phyloP scores from a whole-genome alignment of 2,797 vertebrate species.

The Syngnathus acus region DNA sequence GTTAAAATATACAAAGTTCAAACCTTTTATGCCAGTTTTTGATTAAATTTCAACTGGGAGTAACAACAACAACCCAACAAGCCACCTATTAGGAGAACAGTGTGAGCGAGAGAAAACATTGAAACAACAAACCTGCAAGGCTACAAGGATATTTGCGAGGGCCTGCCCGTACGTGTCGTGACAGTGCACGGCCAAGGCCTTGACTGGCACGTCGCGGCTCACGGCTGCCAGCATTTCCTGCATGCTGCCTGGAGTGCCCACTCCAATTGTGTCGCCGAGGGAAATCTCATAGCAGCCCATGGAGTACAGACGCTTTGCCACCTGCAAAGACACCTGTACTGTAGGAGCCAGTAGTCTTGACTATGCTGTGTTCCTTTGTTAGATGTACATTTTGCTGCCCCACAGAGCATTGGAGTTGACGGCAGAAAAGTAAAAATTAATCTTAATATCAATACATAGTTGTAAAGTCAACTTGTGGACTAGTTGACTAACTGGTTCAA shows the following conservation, averaged over 20 bases:
- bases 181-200: slow-evolving; percentile 89
- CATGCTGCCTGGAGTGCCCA: slow-evolving; percentile 90
- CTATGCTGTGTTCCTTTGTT: not conserved
- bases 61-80: not conserved
- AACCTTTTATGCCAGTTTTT: not conserved
- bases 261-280: slow-evolving; percentile 90
- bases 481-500: too few relatives aligned
- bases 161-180: slow-evolving; percentile 97
- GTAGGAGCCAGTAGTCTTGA: not conserved
- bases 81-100: too few relatives aligned
- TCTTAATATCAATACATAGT: too few relatives aligned
- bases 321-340: slow-evolving; percentile 55
- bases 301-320: slow-evolving; percentile 84
- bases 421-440: too few relatives aligned
- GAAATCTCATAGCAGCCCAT: slow-evolving; percentile 99
- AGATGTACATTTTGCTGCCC: too few relatives aligned
- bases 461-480: too few relatives aligned
- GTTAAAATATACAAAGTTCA: too few relatives aligned
- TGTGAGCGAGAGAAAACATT: too few relatives aligned
- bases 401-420: too few relatives aligned
- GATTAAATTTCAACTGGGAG: not conserved
- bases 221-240: slow-evolving; percentile 81
- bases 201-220: slow-evolving; percentile 79
- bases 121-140: slow-evolving; percentile 78
- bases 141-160: slow-evolving; percentile 88